phyloP scores from a whole-genome alignment of 2,888 invertebrate species.

The Dynastes tityus region DNA sequence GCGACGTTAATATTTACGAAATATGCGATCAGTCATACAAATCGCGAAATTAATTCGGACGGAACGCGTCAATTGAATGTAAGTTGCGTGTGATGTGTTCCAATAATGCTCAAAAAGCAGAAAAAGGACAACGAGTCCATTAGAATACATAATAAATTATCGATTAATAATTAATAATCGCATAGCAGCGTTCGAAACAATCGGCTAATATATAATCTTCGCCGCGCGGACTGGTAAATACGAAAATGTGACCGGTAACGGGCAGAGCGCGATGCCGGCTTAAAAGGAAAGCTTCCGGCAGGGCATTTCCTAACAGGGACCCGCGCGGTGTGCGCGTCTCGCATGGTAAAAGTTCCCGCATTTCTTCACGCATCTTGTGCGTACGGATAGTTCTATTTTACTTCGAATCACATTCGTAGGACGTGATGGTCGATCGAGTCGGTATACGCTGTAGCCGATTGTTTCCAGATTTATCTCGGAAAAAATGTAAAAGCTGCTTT shows the following conservation, averaged over 20 bases:
- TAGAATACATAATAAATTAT: slow-evolving; percentile 40
- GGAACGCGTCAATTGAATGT: slow-evolving; percentile 13
- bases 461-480: too few relatives aligned
- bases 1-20: slow-evolving; percentile 8
- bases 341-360: slow-evolving; percentile 55
- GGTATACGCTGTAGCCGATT: too few relatives aligned
- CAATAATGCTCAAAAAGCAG: slow-evolving; percentile 27
- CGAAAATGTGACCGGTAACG: slow-evolving; percentile 51
- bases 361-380: slow-evolving; percentile 54
- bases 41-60: slow-evolving; percentile 14
- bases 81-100: slow-evolving; percentile 40
- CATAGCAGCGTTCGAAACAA: slow-evolving; percentile 31
- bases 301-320: slow-evolving; percentile 58
- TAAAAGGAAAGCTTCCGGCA: slow-evolving; percentile 60
- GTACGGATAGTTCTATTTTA: slow-evolving; percentile 32
- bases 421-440: background rate
- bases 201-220: slow-evolving; percentile 45
- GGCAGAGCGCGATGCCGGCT: slow-evolving; percentile 50
- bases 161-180: slow-evolving; percentile 46
- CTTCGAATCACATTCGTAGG: slow-evolving; percentile 21
- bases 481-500: too few relatives aligned
- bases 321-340: slow-evolving; percentile 48
- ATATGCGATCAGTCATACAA: slow-evolving; percentile 31
- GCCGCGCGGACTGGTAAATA: slow-evolving; percentile 42
- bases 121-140: slow-evolving; percentile 32